A percentile compares a stretch with the other conserved stretches of the same genome.
These are phyloP conservation scores for Fregetta grallaria DNA, from an alignment of 2,113 vertebrate genomes.

Conservation along the genomic window DNA sequence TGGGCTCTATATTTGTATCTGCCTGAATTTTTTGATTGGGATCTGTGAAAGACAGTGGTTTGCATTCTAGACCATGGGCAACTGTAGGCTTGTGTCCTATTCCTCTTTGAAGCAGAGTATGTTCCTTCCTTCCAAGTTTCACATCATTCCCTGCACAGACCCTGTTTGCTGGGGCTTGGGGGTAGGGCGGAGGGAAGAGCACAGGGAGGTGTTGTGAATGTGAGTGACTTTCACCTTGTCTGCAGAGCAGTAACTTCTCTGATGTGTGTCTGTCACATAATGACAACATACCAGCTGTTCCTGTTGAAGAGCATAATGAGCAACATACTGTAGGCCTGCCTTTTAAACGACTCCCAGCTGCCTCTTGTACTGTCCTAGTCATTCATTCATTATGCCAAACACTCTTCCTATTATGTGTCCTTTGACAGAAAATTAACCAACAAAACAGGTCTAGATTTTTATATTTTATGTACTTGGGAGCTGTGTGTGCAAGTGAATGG, in stretches of 20 bases:
- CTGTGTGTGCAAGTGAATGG: background rate
- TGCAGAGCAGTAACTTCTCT: background rate
- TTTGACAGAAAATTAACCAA: conserved; percentile 50
- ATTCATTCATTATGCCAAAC: conserved; percentile 35
- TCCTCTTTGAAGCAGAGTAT: background rate
- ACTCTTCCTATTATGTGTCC: conserved; percentile 23
- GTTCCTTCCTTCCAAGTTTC: background rate
- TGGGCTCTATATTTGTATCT: background rate
- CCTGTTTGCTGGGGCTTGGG: background rate
- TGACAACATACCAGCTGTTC: conserved; percentile 44
- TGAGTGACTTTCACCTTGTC: conserved; percentile 35
- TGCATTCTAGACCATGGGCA: background rate
- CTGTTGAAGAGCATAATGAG: conserved; percentile 31
- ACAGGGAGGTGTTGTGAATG: background rate
- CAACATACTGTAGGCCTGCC: conserved; percentile 43
- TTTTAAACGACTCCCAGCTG: conserved; percentile 48
- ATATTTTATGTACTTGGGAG: background rate
- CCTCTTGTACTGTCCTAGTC: conserved; percentile 40
- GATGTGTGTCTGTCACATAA: conserved; percentile 2
- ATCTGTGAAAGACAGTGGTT: background rate
- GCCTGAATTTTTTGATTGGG: background rate
- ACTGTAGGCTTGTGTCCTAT: background rate
- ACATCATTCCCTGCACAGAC: background rate
- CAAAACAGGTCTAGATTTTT: conserved; percentile 7
- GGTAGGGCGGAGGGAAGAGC: background rate